A percentile compares a stretch with the other conserved stretches of the same genome.
phyloP scores from a whole-genome alignment of 2,113 vertebrate species.

The Chloropsis hardwickii region DNA sequence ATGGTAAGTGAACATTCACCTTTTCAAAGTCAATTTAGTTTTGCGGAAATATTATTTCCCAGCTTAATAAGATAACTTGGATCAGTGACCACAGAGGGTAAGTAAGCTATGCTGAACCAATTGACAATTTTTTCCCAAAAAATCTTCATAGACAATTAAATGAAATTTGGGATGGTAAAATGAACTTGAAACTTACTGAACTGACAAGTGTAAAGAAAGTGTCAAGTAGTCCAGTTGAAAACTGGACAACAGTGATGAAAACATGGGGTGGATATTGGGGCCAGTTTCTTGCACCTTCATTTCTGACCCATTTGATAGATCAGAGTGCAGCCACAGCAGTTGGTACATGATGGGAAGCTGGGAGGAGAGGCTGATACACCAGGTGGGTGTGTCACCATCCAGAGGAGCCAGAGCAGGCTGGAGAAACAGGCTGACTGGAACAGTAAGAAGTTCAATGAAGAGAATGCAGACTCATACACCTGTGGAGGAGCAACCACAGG shows the following conservation, averaged over 20 bases:
- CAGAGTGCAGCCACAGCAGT: neutral
- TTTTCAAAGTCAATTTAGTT: neutral
- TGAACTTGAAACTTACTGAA: neutral
- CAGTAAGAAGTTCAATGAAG: neutral
- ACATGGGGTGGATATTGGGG: fast-evolving
- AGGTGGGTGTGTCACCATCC: neutral
- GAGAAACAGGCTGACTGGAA: neutral
- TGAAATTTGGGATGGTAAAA: neutral
- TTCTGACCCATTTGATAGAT: fast-evolving
- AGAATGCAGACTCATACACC: neutral
- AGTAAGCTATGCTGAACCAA: neutral
- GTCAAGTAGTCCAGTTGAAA: neutral
- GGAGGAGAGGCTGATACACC: neutral
- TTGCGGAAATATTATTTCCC: neutral
- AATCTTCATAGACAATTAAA: neutral
- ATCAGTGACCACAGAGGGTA: fast-evolving
- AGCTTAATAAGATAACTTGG: neutral
- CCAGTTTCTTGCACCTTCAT: neutral
- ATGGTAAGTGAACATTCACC: neutral
- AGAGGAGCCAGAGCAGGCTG: neutral
- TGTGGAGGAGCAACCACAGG: neutral
- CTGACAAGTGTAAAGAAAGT: neutral
- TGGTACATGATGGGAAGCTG: neutral
- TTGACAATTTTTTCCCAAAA: neutral
- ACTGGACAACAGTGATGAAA: neutral